Conservation (phyloP, 2,113 vertebrate species). For the Takifugu flavidus region DNA sequence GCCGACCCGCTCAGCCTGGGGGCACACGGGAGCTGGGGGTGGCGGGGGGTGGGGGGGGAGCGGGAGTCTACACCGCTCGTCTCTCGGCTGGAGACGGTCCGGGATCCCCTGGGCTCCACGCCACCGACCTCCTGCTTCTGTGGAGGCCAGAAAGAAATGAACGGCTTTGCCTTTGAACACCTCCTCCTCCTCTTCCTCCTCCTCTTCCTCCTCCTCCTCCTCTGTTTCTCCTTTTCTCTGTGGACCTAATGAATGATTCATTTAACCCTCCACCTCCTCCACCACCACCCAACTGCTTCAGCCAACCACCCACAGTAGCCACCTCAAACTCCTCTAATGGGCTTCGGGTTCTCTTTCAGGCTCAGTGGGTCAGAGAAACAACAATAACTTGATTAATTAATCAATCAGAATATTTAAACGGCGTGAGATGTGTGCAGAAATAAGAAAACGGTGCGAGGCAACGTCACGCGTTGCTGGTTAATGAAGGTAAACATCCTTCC, state of each 20-base stretch:
- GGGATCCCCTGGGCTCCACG: slow-evolving; percentile 64
- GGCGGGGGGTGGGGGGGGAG: slow-evolving; percentile 25
- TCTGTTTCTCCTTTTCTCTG: slow-evolving; percentile 62
- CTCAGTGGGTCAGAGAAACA: too few species aligned
- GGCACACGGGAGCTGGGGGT: slow-evolving; percentile 35
- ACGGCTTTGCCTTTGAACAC: slow-evolving; percentile 75
- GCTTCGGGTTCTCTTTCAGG: background rate
- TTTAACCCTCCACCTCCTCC: slow-evolving; percentile 65
- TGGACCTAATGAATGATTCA: slow-evolving; percentile 81
- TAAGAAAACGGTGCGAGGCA: too few species aligned
- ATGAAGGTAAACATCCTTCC: too few species aligned
- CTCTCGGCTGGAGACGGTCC: slow-evolving; percentile 43
- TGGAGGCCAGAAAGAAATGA: slow-evolving; percentile 73
- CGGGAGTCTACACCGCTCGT: slow-evolving; percentile 32
- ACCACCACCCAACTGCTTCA: slow-evolving; percentile 51
- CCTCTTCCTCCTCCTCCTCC: slow-evolving; percentile 38
- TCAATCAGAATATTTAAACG: too few species aligned
- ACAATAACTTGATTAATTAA: too few species aligned
- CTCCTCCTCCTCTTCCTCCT: slow-evolving; percentile 58
- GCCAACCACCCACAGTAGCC: slow-evolving; percentile 36
- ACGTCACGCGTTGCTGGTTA: too few species aligned
- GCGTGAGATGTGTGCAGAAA: too few species aligned
- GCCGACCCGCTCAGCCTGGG: slow-evolving; percentile 70
- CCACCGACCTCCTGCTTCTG: slow-evolving; percentile 75
- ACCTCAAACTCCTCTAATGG: slow-evolving; percentile 40